A percentile compares a stretch with the other conserved stretches of the same genome.
Conservation (phyloP, 2,888 invertebrate species). For the Hydraecia micacea region DNA sequence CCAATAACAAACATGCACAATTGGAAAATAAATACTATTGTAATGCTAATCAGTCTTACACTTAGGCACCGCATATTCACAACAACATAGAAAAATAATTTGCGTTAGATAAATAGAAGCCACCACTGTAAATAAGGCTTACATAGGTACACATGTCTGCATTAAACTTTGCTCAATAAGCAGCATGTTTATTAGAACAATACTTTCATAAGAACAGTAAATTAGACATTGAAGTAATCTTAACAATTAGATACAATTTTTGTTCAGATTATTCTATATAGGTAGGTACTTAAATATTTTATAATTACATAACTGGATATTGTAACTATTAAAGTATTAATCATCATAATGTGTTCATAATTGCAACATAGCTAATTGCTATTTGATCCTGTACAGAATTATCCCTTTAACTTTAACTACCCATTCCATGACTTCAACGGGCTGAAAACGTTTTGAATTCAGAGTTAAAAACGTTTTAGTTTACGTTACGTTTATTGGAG, state of each 20-base stretch:
- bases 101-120: conserved; percentile 16
- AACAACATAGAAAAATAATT: conserved; percentile 61
- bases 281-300: conserved; percentile 3
- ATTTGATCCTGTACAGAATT: not conserved
- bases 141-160: not conserved
- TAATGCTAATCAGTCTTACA: conserved; percentile 83
- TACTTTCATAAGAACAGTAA: conserved; percentile 17
- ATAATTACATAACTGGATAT: not conserved
- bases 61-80: conserved; percentile 79
- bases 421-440: not conserved
- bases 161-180: not conserved
- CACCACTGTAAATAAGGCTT: conserved; percentile 16
- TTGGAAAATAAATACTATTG: conserved; percentile 67
- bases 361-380: not conserved
- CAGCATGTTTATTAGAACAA: conserved; percentile 9
- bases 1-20: conserved; percentile 58
- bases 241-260: not conserved
- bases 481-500: not conserved
- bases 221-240: conserved; percentile 9
- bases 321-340: not conserved
- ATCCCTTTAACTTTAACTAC: not conserved
- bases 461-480: not conserved
- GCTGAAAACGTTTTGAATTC: not conserved
- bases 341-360: conserved; percentile 3
- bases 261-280: not conserved